Conservation (phyloP, 2,888 invertebrate species). For the Epinotia brunnichana region DNA sequence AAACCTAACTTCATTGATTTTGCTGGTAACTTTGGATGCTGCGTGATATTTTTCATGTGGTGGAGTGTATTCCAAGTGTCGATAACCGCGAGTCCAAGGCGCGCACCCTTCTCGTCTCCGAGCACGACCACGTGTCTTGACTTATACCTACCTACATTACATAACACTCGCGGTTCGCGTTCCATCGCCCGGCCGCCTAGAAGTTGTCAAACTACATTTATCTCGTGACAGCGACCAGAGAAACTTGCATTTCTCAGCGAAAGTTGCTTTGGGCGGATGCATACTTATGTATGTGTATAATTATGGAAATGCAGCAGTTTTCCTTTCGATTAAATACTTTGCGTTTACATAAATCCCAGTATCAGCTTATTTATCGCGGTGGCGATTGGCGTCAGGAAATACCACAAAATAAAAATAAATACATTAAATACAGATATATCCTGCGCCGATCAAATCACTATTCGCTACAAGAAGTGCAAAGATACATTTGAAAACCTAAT, state of each 20-base stretch:
- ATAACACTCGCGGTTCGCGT: conserved; percentile 13
- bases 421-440: too few species aligned
- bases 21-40: too few species aligned
- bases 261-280: conserved; percentile 62
- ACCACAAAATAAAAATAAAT: conserved; percentile 23
- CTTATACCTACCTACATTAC: conserved; percentile 12
- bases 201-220: conserved; percentile 55
- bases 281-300: conserved; percentile 59
- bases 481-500: not conserved
- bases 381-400: conserved; percentile 39
- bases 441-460: too few species aligned
- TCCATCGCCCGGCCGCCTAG: conserved; percentile 32
- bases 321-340: conserved; percentile 55
- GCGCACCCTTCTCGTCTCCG: not conserved
- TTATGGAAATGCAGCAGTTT: conserved; percentile 66
- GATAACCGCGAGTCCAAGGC: conserved; percentile 1
- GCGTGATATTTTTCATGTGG: not conserved
- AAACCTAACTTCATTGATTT: too few species aligned
- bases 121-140: conserved; percentile 20
- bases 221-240: conserved; percentile 49
- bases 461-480: not conserved
- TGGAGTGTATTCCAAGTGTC: conserved; percentile 1
- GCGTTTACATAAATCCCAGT: conserved; percentile 55
- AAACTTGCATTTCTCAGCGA: conserved; percentile 64
- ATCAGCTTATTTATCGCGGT: conserved; percentile 45